Evolutionary conservation across 23 tunicate species (phyloP), one percentile per base, ranked within the genome.

Genomic region (Pegea sp.): DNA sequence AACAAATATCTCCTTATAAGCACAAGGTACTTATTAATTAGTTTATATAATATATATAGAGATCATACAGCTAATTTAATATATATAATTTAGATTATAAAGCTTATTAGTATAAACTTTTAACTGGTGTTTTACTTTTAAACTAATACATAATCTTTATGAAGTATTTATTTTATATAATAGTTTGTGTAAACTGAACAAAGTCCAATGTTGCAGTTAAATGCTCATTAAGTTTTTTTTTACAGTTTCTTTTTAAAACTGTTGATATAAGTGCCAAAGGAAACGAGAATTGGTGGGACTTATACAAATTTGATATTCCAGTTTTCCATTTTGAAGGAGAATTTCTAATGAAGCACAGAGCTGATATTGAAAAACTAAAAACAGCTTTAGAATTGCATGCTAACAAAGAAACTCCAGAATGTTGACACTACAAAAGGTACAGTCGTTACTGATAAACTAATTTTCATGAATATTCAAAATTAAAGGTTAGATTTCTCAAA

Each of bases 251-350:
- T 21, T 62, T 84, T 5, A 60, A 52, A 51, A 54, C 57, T 30
- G 63, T 84, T 30, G 73, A 67, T 49, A 84, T 84, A 30, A 71
- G 56, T 30, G 29, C 48, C 8, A 23, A 42, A 11, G 72, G 31
- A 49, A 68, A 84, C 31, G 30, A 31, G 33, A 49, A 51, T 31
- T 84, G 84, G 81, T 73, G 74, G 72, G 53, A 73, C 26, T 20
- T 3, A 24, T 84, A 73, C 62, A 84, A 84, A 27, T 74, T 53
- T 53, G 95, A 84, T 23, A 84, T 84, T 52, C 95, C 95, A 18
- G 95, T 84, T n/a, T 84, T 84, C 46, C 84, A 84, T 63, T 84
- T 84, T 50, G 63, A 84, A 44, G 84, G 84, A 2, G 43, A 66
- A 26, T 84, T 67, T 62, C 59, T 84, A 18, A 84, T 84, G 95